phyloP scores from a whole-genome alignment of 2,113 vertebrate species.

The Engystomops pustulosus region DNA sequence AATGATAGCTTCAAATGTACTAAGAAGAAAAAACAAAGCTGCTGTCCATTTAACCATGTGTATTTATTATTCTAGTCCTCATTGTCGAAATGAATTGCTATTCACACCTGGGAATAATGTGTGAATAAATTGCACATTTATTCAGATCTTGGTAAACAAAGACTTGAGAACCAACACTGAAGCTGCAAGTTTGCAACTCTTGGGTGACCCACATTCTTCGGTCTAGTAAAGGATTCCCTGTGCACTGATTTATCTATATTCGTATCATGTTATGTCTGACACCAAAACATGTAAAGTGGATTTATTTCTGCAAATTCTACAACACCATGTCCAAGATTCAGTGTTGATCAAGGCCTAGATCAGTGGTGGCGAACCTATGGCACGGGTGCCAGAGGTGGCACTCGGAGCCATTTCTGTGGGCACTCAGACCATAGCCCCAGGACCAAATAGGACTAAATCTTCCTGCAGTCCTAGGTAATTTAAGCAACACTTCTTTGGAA shows the following conservation, averaged over 20 bases:
- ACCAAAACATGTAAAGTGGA: not conserved
- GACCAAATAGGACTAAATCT: too few species aligned
- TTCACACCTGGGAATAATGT: conserved; percentile 13
- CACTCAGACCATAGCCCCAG: too few species aligned
- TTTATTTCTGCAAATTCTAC: too few species aligned
- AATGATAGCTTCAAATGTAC: not conserved
- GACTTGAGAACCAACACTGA: not conserved
- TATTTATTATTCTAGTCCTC: not conserved
- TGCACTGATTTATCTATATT: not conserved
- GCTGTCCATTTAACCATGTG: not conserved
- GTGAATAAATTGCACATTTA: conserved; percentile 30
- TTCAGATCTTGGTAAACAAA: conserved; percentile 15
- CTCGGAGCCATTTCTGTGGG: too few species aligned
- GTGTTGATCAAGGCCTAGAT: too few species aligned
- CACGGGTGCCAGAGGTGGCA: too few species aligned
- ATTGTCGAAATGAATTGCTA: conserved; percentile 9
- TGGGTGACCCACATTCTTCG: conserved; percentile 22
- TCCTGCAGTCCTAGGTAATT: too few species aligned
- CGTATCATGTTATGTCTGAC: not conserved
- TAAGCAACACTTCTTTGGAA: too few species aligned
- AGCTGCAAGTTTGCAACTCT: conserved; percentile 6
- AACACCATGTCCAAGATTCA: too few species aligned
- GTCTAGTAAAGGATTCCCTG: not conserved
- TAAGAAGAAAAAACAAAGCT: not conserved
- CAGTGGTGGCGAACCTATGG: too few species aligned